Evolutionary conservation across 35 echinoderm and acorn worm species (phyloP).

Genomic region (Hemicentrotus pulcherrimus): DNA sequence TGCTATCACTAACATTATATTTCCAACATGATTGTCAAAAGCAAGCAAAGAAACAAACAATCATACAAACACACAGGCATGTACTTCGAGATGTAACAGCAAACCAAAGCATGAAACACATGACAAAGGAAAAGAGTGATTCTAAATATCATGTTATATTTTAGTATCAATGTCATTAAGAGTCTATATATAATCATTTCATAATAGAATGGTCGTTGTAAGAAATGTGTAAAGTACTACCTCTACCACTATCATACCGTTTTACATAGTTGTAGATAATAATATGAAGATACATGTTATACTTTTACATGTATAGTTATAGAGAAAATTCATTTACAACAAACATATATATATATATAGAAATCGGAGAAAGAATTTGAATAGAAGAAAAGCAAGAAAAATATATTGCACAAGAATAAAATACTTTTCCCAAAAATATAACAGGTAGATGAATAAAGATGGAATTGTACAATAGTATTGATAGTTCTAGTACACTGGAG

Average conservation of each 20-base stretch:
- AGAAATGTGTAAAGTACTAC: slow-evolving; percentile 5
- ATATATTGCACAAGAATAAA: slow-evolving; percentile 1
- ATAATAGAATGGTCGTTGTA: background rate
- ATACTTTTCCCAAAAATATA: background rate
- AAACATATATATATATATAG: background rate
- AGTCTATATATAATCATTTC: background rate
- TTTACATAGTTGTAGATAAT: background rate
- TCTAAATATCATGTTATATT: background rate
- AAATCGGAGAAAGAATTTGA: background rate
- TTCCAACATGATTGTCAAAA: no score
- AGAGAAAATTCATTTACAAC: background rate
- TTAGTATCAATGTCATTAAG: background rate
- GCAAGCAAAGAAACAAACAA: no score
- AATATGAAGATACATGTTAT: background rate
- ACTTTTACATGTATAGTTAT: background rate
- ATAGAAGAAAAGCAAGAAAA: background rate
- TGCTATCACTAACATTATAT: no score
- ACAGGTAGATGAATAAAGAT: background rate
- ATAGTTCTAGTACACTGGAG: background rate
- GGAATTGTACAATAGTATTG: background rate
- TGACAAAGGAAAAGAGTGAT: background rate
- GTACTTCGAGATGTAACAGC: background rate
- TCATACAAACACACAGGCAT: background rate
- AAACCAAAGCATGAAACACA: no score
- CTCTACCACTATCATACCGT: background rate